Base-by-base conservation (phyloP, 1,140 invertebrate genomes). In the Condylostylus longicornis region DNA sequence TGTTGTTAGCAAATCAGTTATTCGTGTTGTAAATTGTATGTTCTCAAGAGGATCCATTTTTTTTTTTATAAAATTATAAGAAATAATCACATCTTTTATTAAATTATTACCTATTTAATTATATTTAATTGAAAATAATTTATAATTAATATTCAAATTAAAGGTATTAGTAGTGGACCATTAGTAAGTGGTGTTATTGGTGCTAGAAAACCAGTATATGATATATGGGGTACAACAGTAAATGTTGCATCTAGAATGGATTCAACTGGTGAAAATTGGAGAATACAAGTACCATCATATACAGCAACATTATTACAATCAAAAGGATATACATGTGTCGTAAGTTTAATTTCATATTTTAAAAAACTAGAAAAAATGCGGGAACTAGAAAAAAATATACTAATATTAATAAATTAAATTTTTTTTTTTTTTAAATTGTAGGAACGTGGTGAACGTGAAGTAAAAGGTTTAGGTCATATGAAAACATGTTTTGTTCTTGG, bases 151-250 rank as follows among this genome's bases (percentile, higher is more conserved):
- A 13, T 22, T 39, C 20, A 12, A 6, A 17, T 35, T 45, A n/a
- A n/a, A 84, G 82, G 79, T 14, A 88, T 97, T 30, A 89, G 85
- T 52, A 83, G 86, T 53, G 93, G 91, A 0, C 86, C 90, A 0
- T 62, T 96, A 2, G 91, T 98, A 0, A 93, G 93, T 35, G 94
- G 94, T 2, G 94, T 98, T 0, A 97, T 98, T 44, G 94, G 93
- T 1, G 91, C 90, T 1, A 73, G 89, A 18, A 97, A 98, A 54
- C 94, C 94, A 0, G 91, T 97, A 38, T 98, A 93, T 64, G 94
- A 98, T 54, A 94, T 98, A 43, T 98, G 93, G 91, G 94, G 93
- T 1, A 71, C 93, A 57, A 94, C 90, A 1, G 91, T 95, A 0
- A 96, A 96, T 62, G 83, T 93, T 50, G 89, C 91, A 4, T 91